Evolutionary conservation across 2,113 vertebrate species (phyloP).

Genomic region (Bubo bubo): DNA sequence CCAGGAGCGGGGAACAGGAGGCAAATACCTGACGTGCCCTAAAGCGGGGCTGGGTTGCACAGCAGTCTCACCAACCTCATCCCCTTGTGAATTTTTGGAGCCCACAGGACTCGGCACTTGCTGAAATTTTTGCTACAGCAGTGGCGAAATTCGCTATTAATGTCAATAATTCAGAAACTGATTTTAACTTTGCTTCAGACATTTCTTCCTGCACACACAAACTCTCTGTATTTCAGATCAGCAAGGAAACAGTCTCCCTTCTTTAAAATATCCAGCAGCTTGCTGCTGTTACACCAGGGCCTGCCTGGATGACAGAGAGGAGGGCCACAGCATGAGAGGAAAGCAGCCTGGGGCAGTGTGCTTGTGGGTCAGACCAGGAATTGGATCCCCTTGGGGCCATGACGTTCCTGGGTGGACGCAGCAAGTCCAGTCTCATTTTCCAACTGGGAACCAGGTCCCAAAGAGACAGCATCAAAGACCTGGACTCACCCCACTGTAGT

Average conservation of each 20-base stretch:
- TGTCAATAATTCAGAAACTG: background rate
- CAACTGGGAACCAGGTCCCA: background rate
- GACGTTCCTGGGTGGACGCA: background rate
- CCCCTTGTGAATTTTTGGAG: background rate
- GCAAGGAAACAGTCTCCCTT: background rate
- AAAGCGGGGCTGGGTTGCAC: background rate
- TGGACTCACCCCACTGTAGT: background rate
- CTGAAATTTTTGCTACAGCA: background rate
- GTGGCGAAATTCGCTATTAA: background rate
- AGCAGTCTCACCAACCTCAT: background rate
- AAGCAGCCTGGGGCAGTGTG: background rate
- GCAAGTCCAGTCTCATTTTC: background rate
- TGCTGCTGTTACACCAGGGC: background rate
- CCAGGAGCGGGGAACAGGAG: background rate
- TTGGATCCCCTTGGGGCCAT: rapidly evolving
- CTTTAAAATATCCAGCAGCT: background rate
- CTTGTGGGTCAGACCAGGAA: background rate
- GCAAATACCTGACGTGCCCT: background rate
- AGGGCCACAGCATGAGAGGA: background rate
- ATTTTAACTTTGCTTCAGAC: background rate
- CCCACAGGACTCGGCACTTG: background rate
- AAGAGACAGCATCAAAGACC: background rate
- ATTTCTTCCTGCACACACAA: background rate
- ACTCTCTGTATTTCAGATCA: background rate
- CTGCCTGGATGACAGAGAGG: background rate